Evolutionary conservation across 2,113 vertebrate species (phyloP).

Genomic region (Malurus alboscapulatus): DNA sequence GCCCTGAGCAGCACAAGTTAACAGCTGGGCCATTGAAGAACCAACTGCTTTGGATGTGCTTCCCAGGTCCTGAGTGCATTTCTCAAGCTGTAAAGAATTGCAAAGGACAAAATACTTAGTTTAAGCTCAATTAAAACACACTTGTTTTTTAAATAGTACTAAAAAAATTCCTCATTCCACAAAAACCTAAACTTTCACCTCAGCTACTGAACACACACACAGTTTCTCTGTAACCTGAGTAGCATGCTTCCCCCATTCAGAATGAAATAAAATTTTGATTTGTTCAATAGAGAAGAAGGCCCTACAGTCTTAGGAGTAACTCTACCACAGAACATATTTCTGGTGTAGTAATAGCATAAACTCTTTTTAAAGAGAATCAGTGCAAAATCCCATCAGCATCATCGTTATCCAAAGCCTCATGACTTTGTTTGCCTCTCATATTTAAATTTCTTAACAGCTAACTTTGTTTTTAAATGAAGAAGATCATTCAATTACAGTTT

Average conservation of each 20-base stretch:
- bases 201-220: not conserved
- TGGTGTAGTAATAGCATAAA: not conserved
- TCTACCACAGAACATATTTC: not conserved
- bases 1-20: conserved; percentile 96
- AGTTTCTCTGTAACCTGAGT: not conserved
- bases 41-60: conserved; percentile 97
- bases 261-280: not conserved
- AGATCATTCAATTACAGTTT: conserved; percentile 80
- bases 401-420: not conserved
- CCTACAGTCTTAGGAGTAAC: not conserved
- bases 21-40: conserved; percentile 95
- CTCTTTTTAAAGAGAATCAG: not conserved
- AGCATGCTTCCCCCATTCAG: not conserved
- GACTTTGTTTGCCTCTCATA: not conserved
- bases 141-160: not conserved
- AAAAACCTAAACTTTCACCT: not conserved
- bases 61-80: conserved; percentile 95
- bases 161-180: not conserved
- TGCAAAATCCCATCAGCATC: not conserved
- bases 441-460: conserved; percentile 17
- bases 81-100: conserved; percentile 85
- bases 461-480: conserved; percentile 46
- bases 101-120: not conserved
- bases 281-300: not conserved
- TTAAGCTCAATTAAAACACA: not conserved